phyloP scores from a whole-genome alignment of 2,113 vertebrate genomes.

The Phyllostomus hastatus region DNA sequence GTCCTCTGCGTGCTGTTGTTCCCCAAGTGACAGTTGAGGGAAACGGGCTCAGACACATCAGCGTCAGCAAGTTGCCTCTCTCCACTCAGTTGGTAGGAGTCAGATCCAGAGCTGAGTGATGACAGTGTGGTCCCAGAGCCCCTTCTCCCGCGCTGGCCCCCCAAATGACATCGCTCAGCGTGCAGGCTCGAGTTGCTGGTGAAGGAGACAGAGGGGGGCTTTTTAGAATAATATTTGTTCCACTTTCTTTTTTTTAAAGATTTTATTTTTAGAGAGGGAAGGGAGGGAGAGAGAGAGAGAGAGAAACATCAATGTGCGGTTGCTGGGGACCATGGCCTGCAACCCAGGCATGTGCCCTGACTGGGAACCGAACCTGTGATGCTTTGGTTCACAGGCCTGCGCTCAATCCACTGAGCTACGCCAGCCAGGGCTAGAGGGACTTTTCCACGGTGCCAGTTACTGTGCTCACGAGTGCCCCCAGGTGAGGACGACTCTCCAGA shows the following conservation, averaged over 20 bases:
- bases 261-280: no score
- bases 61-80: not conserved
- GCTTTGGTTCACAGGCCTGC: no score
- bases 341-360: no score
- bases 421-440: not conserved
- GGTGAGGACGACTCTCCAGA: not conserved
- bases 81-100: not conserved
- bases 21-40: not conserved
- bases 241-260: no score
- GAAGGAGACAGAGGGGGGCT: not conserved
- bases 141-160: rapidly evolving
- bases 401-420: no score
- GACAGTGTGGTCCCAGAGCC: not conserved
- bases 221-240: no score
- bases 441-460: rapidly evolving
- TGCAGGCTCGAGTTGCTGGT: rapidly evolving
- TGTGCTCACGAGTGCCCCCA: rapidly evolving
- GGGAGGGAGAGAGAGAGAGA: no score
- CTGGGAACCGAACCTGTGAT: no score
- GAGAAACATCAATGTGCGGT: no score
- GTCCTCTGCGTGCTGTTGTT: not conserved
- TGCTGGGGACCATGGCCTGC: no score
- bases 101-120: not conserved
- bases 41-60: not conserved
- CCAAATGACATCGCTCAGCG: not conserved